These are phyloP conservation scores for Australoheros scitulus DNA, from an alignment of 2,113 vertebrate genomes.

Conservation along the genomic window DNA sequence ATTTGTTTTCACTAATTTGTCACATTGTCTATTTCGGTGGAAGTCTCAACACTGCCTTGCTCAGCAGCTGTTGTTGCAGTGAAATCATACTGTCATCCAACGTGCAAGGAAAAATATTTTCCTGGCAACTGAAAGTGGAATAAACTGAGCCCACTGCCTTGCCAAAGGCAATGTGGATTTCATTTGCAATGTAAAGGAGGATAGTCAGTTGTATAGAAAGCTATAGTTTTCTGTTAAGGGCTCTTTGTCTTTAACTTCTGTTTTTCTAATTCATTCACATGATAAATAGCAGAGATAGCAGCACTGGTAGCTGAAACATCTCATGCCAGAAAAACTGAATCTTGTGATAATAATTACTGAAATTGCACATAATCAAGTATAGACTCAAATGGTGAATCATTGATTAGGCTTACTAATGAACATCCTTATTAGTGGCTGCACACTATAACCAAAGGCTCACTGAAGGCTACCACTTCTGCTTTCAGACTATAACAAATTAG, in stretches of 20 bases:
- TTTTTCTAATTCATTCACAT: background rate
- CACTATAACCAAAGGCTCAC: conserved; percentile 4
- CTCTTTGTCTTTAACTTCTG: background rate
- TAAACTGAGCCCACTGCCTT: conserved; percentile 4
- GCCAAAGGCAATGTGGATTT: conserved; percentile 26
- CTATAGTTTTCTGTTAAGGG: background rate
- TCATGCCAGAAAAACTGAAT: conserved; percentile 2
- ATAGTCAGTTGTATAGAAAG: background rate
- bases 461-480: background rate
- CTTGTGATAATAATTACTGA: conserved; percentile 13
- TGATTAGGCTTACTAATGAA: conserved; percentile 46
- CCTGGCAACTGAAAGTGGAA: conserved; percentile 48
- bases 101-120: conserved; percentile 54
- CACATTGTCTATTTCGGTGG: conserved; percentile 7
- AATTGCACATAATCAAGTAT: conserved; percentile 21
- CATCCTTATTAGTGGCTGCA: background rate
- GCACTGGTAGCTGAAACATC: background rate
- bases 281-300: background rate
- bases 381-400: background rate
- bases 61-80: conserved; percentile 48
- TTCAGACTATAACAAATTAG: background rate
- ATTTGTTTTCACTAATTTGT: conserved; percentile 7
- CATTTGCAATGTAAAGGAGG: conserved; percentile 2
- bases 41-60: conserved; percentile 9
- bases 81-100: conserved; percentile 24